Percentiles rank a stretch among this genome's conserved stretches.
Evolutionary conservation across 2,888 invertebrate genomes (phyloP).

Genomic region (Chaitophorus viminalis): DNA sequence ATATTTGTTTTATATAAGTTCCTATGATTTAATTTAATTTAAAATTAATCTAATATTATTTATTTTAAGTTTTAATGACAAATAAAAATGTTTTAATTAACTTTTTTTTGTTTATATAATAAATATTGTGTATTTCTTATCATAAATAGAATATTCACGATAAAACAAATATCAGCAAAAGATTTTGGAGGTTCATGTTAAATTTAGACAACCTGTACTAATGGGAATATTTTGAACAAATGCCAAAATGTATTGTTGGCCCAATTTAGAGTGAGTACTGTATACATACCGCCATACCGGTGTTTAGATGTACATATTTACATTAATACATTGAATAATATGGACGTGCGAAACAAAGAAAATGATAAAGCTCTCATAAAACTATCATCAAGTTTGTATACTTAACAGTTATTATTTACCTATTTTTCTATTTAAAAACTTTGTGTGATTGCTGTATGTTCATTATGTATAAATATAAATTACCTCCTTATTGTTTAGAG

Average conservation of each 20-base stretch:
- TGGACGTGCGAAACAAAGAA: constrained; percentile 37
- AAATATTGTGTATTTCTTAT: not conserved
- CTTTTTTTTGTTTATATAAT: constrained; percentile 4
- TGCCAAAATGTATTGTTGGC: constrained; percentile 37
- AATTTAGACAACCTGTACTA: constrained; percentile 39
- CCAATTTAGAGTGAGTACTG: constrained; percentile 3
- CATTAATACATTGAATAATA: not conserved
- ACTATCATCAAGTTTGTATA: constrained; percentile 24
- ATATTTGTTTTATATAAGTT: not conserved
- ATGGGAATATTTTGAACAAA: constrained; percentile 14
- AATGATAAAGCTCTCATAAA: constrained; percentile 3
- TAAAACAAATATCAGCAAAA: constrained; percentile 16
- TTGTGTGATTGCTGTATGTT: not conserved
- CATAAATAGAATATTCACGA: not conserved
- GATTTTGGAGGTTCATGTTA: constrained; percentile 1
- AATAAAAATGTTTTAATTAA: constrained; percentile 22
- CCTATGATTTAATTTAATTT: constrained; percentile 30
- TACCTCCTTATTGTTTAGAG: not conserved
- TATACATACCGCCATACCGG: not conserved
- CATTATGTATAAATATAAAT: not conserved
- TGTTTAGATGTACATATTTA: constrained; percentile 15
- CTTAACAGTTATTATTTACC: not conserved
- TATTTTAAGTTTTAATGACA: not conserved
- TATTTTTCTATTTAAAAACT: not conserved
- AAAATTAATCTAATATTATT: not conserved